Base-by-base conservation (phyloP, 2,888 invertebrate genomes). In the Tetragonula carbonaria region DNA sequence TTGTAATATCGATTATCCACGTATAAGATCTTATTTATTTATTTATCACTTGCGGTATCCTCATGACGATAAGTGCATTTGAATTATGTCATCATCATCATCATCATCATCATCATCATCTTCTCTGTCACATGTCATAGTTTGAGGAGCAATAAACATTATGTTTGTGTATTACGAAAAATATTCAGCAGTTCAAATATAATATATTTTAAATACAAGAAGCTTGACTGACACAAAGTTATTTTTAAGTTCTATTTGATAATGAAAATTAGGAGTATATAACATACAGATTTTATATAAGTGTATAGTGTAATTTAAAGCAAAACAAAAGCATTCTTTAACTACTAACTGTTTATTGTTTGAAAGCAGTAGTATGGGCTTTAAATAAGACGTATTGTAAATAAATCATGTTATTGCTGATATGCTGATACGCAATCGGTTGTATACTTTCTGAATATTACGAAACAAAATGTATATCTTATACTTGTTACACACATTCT, bases 21-120 rank as follows among this genome's bases (percentile, higher is more conserved):
- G 70, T 78, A 70, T 87, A 82, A 87, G 68, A 66, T 84, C 72
- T 86, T 82, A 76, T 62, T 63, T 87, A 87, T 88, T 88, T 88
- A 88, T 88, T 88, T 89, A 78, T 88, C 86, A 87, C 70, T 81
- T 75, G 80, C 81, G 87, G 84, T 88, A 89, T 79, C 87, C 78
- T 89, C 77, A 75, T 84, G 75, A 83, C 66, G 71, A 86, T 82
- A 86, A 83, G 76, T 80, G 81, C 87, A 86, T 89, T 86, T 87
- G 78, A 80, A 84, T 87, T 77, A 71, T 82, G 59, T 87, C 77
- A 89, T 79, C 79, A 62, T 78, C 78, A 74, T 74, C 77, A 23
- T n/a, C n/a, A n/a, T n/a, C n/a, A n/a, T n/a, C n/a, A n/a, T n/a
- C n/a, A n/a, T 23, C 23, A 62, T 78, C 78, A 74, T 74, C 77